These are phyloP conservation scores for Drosophila borborema DNA, from an alignment of 2,888 invertebrate species.

Conservation along the genomic window DNA sequence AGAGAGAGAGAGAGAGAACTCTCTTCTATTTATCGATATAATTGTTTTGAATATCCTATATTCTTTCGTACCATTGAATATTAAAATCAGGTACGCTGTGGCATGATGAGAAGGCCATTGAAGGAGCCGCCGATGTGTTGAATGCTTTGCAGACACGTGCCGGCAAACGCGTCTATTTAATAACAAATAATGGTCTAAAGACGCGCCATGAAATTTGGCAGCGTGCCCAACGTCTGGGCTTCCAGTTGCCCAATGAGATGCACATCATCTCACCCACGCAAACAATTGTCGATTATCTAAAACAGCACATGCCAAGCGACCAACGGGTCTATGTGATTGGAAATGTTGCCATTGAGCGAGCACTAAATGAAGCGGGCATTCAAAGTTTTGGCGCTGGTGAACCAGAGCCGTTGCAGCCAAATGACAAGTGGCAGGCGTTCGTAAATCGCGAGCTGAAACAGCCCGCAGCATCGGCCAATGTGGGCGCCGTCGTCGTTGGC, in stretches of 20 bases:
- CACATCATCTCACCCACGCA: conserved; percentile 93
- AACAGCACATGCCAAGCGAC: conserved; percentile 86
- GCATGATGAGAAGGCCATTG: conserved; percentile 89
- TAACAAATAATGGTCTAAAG: conserved; percentile 96
- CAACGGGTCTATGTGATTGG: conserved; percentile 93
- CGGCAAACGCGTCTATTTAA: conserved; percentile 93
- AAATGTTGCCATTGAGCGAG: conserved; percentile 91
- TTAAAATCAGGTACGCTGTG: conserved; percentile 89
- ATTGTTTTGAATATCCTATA: background rate
- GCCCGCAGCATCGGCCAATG: conserved; percentile 87
- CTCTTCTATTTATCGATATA: background rate
- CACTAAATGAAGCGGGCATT: conserved; percentile 92
- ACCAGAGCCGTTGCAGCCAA: conserved; percentile 80
- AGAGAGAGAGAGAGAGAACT: background rate
- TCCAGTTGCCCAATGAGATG: conserved; percentile 89
- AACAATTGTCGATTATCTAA: conserved; percentile 91
- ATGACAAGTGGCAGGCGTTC: conserved; percentile 84
- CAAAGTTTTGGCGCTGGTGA: conserved; percentile 87
- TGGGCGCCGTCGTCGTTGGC: conserved; percentile 97
- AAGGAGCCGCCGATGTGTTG: conserved; percentile 89
- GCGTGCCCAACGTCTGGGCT: conserved; percentile 91
- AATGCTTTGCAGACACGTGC: conserved; percentile 88
- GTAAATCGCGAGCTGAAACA: conserved; percentile 87
- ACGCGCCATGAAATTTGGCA: conserved; percentile 90
- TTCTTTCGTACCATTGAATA: background rate